Evolutionary conservation across 2,797 vertebrate genomes (phyloP).

Genomic region (Gambelia wislizenii): DNA sequence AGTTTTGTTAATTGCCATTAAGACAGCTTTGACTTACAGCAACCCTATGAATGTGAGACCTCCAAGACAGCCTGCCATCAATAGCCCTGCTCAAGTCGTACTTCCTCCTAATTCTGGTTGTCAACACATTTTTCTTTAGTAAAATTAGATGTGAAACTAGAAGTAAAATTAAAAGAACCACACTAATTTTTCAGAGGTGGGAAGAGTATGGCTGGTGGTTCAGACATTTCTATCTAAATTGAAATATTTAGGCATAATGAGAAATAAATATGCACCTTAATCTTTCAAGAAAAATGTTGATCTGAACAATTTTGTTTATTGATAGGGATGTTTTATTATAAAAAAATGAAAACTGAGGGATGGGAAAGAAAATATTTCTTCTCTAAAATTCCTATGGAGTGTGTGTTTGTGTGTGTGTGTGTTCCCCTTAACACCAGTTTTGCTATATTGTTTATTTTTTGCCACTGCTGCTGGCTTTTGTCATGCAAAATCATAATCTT

Average conservation of each 20-base stretch:
- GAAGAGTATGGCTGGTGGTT: not conserved
- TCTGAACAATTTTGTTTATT: not conserved
- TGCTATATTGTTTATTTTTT: constrained; percentile 43
- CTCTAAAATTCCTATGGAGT: not conserved
- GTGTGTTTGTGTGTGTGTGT: not conserved
- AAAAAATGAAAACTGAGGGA: not conserved
- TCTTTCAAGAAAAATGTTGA: not conserved
- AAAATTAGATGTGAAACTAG: not conserved
- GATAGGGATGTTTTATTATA: not conserved
- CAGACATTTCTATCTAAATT: not conserved
- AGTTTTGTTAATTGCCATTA: not conserved
- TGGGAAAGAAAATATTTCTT: not conserved
- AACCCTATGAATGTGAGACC: too few species aligned
- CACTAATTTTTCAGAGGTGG: not conserved
- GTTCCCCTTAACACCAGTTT: constrained; percentile 33
- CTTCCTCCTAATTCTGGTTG: not conserved
- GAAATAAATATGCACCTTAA: not conserved
- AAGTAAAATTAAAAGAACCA: not conserved
- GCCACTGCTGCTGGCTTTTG: constrained; percentile 7
- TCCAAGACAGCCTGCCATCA: too few species aligned
- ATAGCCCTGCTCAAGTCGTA: too few species aligned
- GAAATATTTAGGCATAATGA: not conserved
- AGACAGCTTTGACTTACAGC: too few species aligned
- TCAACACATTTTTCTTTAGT: not conserved
- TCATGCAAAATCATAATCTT: constrained; percentile 44